Base-by-base conservation (phyloP, 2,888 invertebrate species). In the Hololepta plana region DNA sequence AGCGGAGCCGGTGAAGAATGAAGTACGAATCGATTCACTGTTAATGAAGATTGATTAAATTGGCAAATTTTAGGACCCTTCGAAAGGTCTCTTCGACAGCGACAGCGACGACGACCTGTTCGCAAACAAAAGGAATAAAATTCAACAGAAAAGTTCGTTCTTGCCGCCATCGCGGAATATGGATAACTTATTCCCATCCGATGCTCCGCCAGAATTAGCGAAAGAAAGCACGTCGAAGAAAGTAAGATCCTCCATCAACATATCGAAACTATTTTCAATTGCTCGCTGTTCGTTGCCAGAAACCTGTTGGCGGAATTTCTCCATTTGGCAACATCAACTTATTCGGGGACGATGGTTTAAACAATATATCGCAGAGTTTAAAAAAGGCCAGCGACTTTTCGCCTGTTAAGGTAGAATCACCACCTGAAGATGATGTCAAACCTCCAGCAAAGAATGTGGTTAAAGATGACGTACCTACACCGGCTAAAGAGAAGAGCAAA, bases 51-150 rank as follows among this genome's bases (percentile, higher is more conserved):
- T 7, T 5, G 10, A 21, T 5, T 21, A 21, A 21, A 21, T 21
- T 5, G 21, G 5, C 21, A 5, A 11, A 5, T 9, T 21, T 21
- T 51, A 25, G 51, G 42, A 4, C n/a, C 17, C 17, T 17, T 7
- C n/a, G 7, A 7, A 7, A n/a, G n/a, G 7, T 17, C 7, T 17
- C n/a, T 17, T 17, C 17, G 17, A 17, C 17, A 17, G n/a, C 17
- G 17, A 17, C n/a, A 17, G 17, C 17, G 17, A 17, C 7, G 17
- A 17, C 7, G 22, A 22, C 7, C 9, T 22, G 26, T 20, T 19
- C 27, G 15, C 21, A 25, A 8, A 13, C 4, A 15, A 31, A 8
- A n/a, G n/a, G n/a, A n/a, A n/a, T n/a, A n/a, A n/a, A n/a, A n/a
- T n/a, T n/a, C n/a, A n/a, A n/a, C n/a, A n/a, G n/a, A n/a, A n/a